Base-by-base conservation (phyloP, 2,113 vertebrate species). In the Ceyx cyanopectus region DNA sequence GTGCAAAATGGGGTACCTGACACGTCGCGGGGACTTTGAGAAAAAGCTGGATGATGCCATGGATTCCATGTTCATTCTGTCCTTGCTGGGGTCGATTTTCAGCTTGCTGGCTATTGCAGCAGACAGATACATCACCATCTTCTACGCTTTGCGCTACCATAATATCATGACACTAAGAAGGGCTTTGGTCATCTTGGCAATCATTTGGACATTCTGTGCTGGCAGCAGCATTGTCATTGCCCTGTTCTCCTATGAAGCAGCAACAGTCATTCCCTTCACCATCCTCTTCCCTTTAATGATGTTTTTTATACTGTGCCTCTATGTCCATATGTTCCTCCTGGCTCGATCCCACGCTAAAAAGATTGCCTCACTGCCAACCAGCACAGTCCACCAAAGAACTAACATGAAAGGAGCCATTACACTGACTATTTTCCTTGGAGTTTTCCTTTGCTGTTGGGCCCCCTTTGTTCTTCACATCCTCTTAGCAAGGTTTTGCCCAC, bases 111-210 rank as follows among this genome's bases (percentile, higher is more conserved):
- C 98, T n/a, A 99, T 99, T 15, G 99, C 99, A 4, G 98, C 98
- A 37, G 99, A 99, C 61, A 98, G 99, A 50, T 99, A 99, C 91
- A 98, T 99, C 93, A 99, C 99, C 14, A 99, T 99, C 92, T 99
- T 99, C 97, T 98, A 99, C 0, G 98, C 99, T 1, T 92, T 99
- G 62, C 94, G 97, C 15, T 99, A 99, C 95, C 99, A 99, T 94
- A 98, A 98, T 27, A 99, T 99, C 63, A 98, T 99, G 98, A 99
- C 99, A 0, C 93, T 97, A 89, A 97, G 83, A 67, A 98, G 98
- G 9, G 97, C 98, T 12, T 62, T 93, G 13, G 37, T 95, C 32
- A 93, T 98, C 69, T 61, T 99, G 92, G 94, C 79, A 1, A 43
- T 97, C 63, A 98, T 99, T 93, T 99, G 99, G 99, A 90, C 40